phyloP scores from a whole-genome alignment of 1,140 invertebrate species.

The Alviniconcha marisindica region DNA sequence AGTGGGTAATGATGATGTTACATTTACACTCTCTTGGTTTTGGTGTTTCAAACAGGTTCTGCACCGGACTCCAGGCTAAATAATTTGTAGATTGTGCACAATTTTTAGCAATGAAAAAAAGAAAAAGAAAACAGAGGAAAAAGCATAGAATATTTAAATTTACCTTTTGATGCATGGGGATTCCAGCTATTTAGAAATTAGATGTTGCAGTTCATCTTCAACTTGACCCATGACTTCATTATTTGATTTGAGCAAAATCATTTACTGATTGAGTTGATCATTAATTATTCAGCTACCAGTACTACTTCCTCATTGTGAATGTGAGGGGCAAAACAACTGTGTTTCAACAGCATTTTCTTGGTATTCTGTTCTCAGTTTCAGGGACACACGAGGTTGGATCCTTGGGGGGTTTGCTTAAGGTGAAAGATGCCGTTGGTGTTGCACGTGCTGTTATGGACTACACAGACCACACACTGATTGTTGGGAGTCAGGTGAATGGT shows the following conservation, averaged over 20 bases:
- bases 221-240: too few relatives aligned
- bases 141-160: too few relatives aligned
- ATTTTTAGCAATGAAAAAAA: background rate
- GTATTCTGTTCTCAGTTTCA: constrained; percentile 72
- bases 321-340: background rate
- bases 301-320: too few relatives aligned
- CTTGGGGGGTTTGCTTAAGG: constrained; percentile 87
- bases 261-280: too few relatives aligned
- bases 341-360: background rate
- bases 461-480: constrained; percentile 93
- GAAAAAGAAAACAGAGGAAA: too few relatives aligned
- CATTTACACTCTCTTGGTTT: too few relatives aligned
- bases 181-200: too few relatives aligned
- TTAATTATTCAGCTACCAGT: too few relatives aligned
- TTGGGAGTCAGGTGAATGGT: constrained; percentile 86
- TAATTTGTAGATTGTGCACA: background rate
- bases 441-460: constrained; percentile 93
- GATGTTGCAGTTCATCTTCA: too few relatives aligned
- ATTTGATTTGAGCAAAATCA: background rate
- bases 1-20: constrained; percentile 85
- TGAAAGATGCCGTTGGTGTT: constrained; percentile 94
- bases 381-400: constrained; percentile 92
- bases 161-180: too few relatives aligned
- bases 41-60: too few relatives aligned
- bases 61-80: too few relatives aligned